These are phyloP conservation scores for Tethea ocularis DNA, from an alignment of 2,888 invertebrate genomes.

Conservation along the genomic window DNA sequence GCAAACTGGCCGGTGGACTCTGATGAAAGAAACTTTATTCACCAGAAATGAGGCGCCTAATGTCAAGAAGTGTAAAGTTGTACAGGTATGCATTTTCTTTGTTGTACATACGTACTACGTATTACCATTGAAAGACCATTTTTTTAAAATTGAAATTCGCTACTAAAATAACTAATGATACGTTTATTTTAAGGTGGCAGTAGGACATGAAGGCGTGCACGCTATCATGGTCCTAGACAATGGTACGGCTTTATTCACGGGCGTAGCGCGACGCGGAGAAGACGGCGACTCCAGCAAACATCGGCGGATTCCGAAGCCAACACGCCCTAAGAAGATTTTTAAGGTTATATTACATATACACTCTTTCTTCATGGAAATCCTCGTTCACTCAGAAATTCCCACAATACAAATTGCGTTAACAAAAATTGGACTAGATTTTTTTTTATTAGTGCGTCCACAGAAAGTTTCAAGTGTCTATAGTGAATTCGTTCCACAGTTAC, in stretches of 20 bases:
- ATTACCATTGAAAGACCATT: no score
- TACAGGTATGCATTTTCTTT: slow-evolving; percentile 50
- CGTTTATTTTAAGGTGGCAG: no score
- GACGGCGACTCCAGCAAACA: slow-evolving; percentile 94
- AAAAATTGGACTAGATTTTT: no score
- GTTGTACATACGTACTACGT: no score
- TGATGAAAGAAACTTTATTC: slow-evolving; percentile 80
- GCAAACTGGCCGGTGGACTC: slow-evolving; percentile 85
- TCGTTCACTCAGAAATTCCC: no score
- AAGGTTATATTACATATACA: slow-evolving; percentile 88
- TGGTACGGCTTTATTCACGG: slow-evolving; percentile 91
- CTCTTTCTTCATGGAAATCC: neutral
- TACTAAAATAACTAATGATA: no score
- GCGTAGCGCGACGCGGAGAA: slow-evolving; percentile 95
- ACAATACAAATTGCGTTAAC: no score
- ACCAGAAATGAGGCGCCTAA: slow-evolving; percentile 65
- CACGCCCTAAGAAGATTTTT: slow-evolving; percentile 95
- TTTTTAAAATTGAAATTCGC: no score
- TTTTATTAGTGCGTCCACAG: no score
- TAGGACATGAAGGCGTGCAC: slow-evolving; percentile 97
- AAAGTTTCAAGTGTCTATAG: no score
- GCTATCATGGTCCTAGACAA: slow-evolving; percentile 96
- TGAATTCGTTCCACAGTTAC: no score
- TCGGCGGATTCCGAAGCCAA: slow-evolving; percentile 93
- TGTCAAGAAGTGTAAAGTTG: slow-evolving; percentile 63